Conservation (phyloP, 2,888 invertebrate genomes). For the Zygogramma bicolorata region DNA sequence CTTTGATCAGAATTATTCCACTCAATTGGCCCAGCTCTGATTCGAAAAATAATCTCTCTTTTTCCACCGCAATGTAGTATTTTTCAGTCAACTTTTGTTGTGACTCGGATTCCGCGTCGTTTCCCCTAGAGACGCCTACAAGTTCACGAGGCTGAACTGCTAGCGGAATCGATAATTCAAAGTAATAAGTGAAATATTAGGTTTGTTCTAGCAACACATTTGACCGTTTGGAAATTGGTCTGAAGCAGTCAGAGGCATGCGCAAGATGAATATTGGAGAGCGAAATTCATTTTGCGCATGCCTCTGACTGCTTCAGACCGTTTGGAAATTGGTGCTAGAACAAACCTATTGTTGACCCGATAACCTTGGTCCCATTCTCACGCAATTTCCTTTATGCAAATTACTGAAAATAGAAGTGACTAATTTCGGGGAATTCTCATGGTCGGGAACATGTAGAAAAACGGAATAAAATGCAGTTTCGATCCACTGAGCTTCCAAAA, state of each 20-base stretch:
- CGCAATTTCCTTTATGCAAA: background rate
- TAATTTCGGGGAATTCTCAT: background rate
- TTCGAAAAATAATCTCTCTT: too few relatives aligned
- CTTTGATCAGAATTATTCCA: too few relatives aligned
- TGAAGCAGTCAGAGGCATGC: too few relatives aligned
- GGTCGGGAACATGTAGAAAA: background rate
- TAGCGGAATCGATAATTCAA: constrained; percentile 37
- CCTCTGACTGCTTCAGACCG: too few relatives aligned
- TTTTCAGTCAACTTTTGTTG: constrained; percentile 40
- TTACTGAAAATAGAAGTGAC: background rate
- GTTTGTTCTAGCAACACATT: too few relatives aligned
- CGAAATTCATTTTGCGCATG: too few relatives aligned
- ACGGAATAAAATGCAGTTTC: background rate
- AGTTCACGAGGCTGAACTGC: constrained; percentile 40
- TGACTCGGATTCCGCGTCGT: constrained; percentile 42
- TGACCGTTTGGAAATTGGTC: too few relatives aligned
- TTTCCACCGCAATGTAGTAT: too few relatives aligned
- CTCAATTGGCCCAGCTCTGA: too few relatives aligned
- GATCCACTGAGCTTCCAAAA: background rate
- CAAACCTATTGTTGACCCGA: constrained; percentile 43
- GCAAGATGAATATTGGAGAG: too few relatives aligned
- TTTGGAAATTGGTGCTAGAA: too few relatives aligned
- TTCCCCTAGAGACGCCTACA: constrained; percentile 51
- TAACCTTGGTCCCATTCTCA: constrained; percentile 48
- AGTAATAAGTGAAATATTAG: constrained; percentile 44